Conservation (phyloP, 2,113 vertebrate species). For the Phalacrocorax brasilianus region DNA sequence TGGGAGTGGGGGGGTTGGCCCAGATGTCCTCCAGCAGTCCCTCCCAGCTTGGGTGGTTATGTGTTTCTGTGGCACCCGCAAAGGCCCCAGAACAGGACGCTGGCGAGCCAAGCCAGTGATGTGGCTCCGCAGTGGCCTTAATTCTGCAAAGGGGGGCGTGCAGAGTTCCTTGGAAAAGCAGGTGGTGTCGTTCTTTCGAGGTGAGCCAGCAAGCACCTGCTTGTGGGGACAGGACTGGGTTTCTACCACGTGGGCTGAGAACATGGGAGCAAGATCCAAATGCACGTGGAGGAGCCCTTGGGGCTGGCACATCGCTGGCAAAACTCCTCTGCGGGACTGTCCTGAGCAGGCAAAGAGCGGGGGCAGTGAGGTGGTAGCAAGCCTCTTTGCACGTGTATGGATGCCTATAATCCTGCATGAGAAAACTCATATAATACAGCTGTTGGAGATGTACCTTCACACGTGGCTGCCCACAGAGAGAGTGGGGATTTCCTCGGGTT, state of each 20-base stretch:
- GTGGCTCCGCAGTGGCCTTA: background rate
- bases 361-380: background rate
- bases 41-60: background rate
- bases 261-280: background rate
- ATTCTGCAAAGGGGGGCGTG: background rate
- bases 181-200: background rate
- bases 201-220: background rate
- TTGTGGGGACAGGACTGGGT: fast-evolving
- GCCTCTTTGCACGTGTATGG: background rate
- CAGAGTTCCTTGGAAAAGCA: background rate
- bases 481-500: background rate
- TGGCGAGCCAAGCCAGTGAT: background rate
- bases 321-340: background rate
- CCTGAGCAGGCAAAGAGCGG: background rate
- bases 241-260: background rate
- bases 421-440: background rate
- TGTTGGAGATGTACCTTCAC: background rate
- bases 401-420: background rate
- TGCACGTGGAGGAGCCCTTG: fast-evolving
- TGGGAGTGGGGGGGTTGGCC: background rate
- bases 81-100: background rate
- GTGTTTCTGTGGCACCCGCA: background rate
- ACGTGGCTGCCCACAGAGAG: background rate
- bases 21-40: background rate
- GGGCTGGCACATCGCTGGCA: background rate